Conservation (phyloP, 2,888 invertebrate species). For the Neocrepidodera transversa region DNA sequence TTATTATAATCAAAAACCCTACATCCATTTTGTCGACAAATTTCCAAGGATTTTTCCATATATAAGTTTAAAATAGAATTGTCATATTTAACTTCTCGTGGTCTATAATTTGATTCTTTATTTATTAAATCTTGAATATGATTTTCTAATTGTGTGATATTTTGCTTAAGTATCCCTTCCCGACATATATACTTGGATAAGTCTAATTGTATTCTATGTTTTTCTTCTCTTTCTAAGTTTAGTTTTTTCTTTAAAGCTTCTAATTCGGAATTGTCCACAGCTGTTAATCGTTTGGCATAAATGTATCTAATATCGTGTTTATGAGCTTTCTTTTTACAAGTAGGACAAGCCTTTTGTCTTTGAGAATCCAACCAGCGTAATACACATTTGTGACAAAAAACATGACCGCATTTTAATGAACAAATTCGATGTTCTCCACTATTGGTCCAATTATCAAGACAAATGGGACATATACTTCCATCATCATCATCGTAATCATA, state of each 20-base stretch:
- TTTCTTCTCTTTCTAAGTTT: conserved; percentile 65
- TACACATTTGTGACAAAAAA: conserved; percentile 86
- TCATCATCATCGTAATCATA: conserved; percentile 65
- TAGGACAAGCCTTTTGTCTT: conserved; percentile 78
- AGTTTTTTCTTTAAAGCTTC: conserved; percentile 71
- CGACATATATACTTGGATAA: conserved; percentile 63
- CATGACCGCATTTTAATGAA: conserved; percentile 90
- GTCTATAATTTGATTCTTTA: conserved; percentile 9
- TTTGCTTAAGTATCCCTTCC: conserved; percentile 57
- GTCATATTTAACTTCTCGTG: not conserved
- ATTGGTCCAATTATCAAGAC: conserved; percentile 87
- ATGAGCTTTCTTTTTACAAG: conserved; percentile 75
- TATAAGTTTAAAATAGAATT: conserved; percentile 53
- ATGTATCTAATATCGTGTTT: conserved; percentile 66
- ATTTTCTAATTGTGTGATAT: conserved; percentile 50
- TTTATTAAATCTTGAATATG: conserved; percentile 41
- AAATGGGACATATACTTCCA: conserved; percentile 83
- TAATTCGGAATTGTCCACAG: conserved; percentile 80
- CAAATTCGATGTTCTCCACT: conserved; percentile 85
- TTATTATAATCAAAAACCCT: conserved; percentile 78
- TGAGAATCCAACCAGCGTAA: conserved; percentile 72
- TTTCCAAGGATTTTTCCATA: conserved; percentile 71
- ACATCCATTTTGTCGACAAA: conserved; percentile 76
- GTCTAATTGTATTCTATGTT: conserved; percentile 68
- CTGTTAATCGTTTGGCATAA: conserved; percentile 78